phyloP scores from a whole-genome alignment of 2,888 invertebrate species.

The Clistopyga incitator region DNA sequence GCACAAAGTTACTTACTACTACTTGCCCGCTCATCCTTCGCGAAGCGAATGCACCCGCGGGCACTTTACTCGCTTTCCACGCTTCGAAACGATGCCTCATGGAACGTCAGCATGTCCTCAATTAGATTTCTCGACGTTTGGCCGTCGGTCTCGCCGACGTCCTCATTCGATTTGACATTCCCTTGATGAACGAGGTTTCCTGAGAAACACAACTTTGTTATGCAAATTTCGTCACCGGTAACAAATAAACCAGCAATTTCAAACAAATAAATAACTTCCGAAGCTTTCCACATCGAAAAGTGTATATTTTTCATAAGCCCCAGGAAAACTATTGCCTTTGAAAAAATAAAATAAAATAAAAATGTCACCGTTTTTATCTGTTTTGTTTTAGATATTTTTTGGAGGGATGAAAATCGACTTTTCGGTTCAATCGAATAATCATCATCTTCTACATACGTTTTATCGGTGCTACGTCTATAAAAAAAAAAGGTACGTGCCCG shows the following conservation, averaged over 20 bases:
- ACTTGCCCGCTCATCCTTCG: not conserved
- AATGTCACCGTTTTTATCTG: not conserved
- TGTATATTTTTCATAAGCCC: not conserved
- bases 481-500: not conserved
- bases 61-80: conserved; percentile 5
- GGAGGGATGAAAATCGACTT: not conserved
- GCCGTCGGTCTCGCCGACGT: conserved; percentile 19
- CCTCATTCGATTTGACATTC: conserved; percentile 39
- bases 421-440: not conserved
- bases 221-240: conserved; percentile 15
- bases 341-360: too few species aligned
- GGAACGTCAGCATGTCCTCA: conserved; percentile 27
- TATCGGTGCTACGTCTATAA: not conserved
- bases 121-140: conserved; percentile 35
- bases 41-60: conserved; percentile 15
- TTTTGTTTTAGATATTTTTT: not conserved
- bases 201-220: conserved; percentile 29
- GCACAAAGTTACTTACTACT: not conserved
- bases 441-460: not conserved
- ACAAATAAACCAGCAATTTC: not conserved
- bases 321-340: too few species aligned
- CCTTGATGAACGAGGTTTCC: conserved; percentile 14
- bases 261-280: not conserved
- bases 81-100: not conserved
- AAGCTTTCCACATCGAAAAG: not conserved